These are phyloP conservation scores for Pteria penguin DNA, from an alignment of 2,888 invertebrate species.

Conservation along the genomic window DNA sequence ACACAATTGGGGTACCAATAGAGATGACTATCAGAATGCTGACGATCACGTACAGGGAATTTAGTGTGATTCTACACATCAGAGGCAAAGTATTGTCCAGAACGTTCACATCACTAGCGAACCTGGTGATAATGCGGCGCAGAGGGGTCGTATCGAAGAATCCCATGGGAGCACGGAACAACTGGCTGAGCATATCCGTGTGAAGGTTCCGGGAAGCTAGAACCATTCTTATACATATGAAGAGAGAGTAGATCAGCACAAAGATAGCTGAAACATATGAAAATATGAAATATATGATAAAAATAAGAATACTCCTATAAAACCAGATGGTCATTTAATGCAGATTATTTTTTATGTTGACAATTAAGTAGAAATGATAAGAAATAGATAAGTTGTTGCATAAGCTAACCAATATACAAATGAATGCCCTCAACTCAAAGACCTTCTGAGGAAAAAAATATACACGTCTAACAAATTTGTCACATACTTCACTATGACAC, in stretches of 20 bases:
- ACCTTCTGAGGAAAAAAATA: no score
- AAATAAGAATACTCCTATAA: no score
- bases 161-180: constrained; percentile 72
- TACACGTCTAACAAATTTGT: no score
- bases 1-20: constrained; percentile 75
- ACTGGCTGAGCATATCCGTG: constrained; percentile 60
- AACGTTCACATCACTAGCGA: constrained; percentile 61
- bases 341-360: no score
- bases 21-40: constrained; percentile 77
- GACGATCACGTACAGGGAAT: constrained; percentile 63
- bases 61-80: constrained; percentile 53
- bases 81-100: constrained; percentile 63
- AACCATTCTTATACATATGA: constrained; percentile 65
- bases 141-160: constrained; percentile 80
- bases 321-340: no score
- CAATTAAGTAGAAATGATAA: no score
- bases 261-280: constrained; percentile 61
- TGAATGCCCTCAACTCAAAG: no score
- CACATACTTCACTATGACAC: no score
- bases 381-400: no score
- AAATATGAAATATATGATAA: no score
- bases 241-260: constrained; percentile 65
- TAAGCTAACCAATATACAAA: no score
- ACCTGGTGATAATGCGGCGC: constrained; percentile 79
- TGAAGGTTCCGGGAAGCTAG: constrained; percentile 68